Evolutionary conservation across 2,113 vertebrate genomes (phyloP), one percentile per base, ranked within the genome.

Genomic region (Apodemus speciosus): DNA sequence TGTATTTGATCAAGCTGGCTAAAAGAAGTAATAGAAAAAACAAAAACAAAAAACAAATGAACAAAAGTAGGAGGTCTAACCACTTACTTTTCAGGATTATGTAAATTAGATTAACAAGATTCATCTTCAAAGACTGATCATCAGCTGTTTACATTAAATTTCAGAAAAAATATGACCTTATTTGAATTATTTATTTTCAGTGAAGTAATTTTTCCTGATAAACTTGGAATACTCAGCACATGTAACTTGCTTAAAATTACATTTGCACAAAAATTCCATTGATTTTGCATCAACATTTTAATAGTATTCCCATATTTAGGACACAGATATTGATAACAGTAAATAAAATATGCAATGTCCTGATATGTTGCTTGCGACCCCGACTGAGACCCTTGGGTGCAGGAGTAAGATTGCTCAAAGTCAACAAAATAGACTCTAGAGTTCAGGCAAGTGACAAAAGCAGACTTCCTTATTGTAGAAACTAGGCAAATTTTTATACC

Each of bases 111-210:
- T 76, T 51, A 43, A 51, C 51, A 91, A 56, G 3, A 0, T 6
- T 73, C 2, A 53, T 81, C 38, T 69, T 62, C 20, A 43, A 64
- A 14, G 71, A 40, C 2, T 83, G 30, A 64, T 77, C 85, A 13
- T 10, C 20, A 71, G 8, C 10, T 93, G 14, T 77, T 89, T 89
- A 49, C 35, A 3, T 40, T 68, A 85, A 90, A 9, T 46, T 2
- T 64, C 80, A 71, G 20, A 64, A 75, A 60, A 60, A 32, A 51
- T 49, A 80, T 68, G 7, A 10, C 20, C 9, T 85, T 73, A 66
- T n/a, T 64, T 73, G 56, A 71, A 85, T 92, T 66, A 94, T 62
- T 84, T 89, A 56, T 75, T 64, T 81, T 76, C 64, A 84, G 20
- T 49, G 9, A 84, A 68, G 6, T 75, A 62, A 87, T 88, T 84